phyloP scores from a whole-genome alignment of 2,113 vertebrate genomes.

The Puntigrus tetrazona region DNA sequence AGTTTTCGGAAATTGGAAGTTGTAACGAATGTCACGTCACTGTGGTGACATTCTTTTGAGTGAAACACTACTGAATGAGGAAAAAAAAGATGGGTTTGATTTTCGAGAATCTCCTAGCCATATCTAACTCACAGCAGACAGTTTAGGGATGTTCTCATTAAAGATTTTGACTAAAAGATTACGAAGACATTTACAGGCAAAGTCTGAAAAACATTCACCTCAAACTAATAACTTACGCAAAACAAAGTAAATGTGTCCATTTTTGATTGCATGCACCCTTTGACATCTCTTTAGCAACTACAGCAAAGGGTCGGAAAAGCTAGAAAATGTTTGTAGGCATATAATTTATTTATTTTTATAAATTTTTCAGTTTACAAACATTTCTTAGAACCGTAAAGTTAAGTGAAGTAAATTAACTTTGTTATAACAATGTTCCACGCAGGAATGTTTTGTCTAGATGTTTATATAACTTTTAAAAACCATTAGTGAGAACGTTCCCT shows the following conservation, averaged over 20 bases:
- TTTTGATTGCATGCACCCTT: constrained; percentile 6
- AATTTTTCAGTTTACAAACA: neutral
- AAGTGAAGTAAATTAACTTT: no score
- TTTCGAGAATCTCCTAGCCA: neutral
- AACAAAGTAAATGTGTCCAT: neutral
- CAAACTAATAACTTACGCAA: neutral
- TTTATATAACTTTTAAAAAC: neutral
- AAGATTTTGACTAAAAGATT: neutral
- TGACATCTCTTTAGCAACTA: constrained; percentile 38
- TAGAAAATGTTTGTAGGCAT: no score
- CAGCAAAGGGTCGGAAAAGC: no score
- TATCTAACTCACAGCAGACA: neutral
- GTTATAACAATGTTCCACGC: neutral
- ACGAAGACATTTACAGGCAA: neutral
- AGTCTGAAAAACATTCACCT: neutral
- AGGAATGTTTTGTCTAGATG: neutral
- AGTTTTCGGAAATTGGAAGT: neutral
- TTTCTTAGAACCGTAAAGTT: neutral
- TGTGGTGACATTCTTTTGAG: neutral
- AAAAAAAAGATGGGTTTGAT: neutral
- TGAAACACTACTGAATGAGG: neutral
- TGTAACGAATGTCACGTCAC: neutral
- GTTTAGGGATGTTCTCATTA: neutral
- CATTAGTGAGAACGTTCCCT: neutral
- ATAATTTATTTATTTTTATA: neutral